Base-by-base conservation (phyloP, 2,113 vertebrate species). In the Muntiacus reevesi region DNA sequence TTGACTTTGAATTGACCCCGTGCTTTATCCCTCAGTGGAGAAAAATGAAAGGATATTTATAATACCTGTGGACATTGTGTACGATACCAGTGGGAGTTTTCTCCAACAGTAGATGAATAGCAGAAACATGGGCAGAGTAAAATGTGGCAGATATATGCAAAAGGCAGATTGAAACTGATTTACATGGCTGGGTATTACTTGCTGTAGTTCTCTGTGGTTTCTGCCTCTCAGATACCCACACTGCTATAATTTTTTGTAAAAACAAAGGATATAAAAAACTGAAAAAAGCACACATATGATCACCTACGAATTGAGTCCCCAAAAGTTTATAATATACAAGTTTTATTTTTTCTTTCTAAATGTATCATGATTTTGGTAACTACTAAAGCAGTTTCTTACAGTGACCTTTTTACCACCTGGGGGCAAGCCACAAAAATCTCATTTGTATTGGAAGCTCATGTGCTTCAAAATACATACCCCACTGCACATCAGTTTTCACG, bases 1-100 rank as follows among this genome's bases (percentile, higher is more conserved):
- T 96, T 98, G 98, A 98, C 99, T 99, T 99, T 98, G 96, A 97
- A 81, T 96, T 99, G 98, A 99, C 98, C 97, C 89, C 50, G 8
- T 97, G 94, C 88, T 98, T 94, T 98, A 98, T 98, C 43, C 45
- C 97, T 99, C 98, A 97, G 71, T 23, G 54, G 98, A 98, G 97
- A 98, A 97, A 90, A 97, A 12, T 92, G 97, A 96, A 98, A 79
- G 54, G 96, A 97, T 98, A 98, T 99, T 98, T 98, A 98, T 99
- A 98, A 98, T 97, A 98, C 95, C 94, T 98, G 81, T 97, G 96
- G 98, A 99, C 97, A 96, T 97, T 97, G 97, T 98, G 91, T 96
- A 98, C 13, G 98, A 98, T 95, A 98, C 98, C 98, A 62, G 74
- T 97, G 99, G 97, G 98, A 99, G 84, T 98, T 98, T 98, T 98